Base-by-base conservation (phyloP, 1,140 invertebrate species). In the Brachionus rubens region DNA sequence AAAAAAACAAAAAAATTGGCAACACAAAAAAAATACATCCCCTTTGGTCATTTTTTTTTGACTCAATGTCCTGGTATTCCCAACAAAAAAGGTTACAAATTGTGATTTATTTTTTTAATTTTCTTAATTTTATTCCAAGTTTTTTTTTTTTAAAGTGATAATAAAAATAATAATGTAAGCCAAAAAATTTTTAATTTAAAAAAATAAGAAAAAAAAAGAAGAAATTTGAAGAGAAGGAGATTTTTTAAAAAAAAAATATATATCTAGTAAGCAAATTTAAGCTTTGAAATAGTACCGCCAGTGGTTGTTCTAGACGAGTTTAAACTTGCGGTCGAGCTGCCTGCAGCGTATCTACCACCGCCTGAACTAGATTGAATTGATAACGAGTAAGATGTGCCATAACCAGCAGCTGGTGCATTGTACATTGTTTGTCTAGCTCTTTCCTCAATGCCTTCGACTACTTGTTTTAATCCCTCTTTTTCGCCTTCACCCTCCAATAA, bases 371-470 rank as follows among this genome's bases (percentile, higher is more conserved):
- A 56, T 28, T 72, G 68, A 40, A 72, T 54, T 26, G 68, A 72
- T 1, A 72, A 28, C n/a, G 72, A 56, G 50, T 76, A 76, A 6
- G 52, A 46, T 0, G 40, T 62, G 36, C 75, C 75, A 21, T 46
- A 24, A 4, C 48, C 48, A n/a, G 12, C 70, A n/a, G 54, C 54
- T 19, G 52, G 54, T 40, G 52, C 75, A 36, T 26, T 59, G 30
- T 56, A 36, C 72, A 75, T 75, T 3, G 50, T 59, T 24, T 59
- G 54, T 4, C 76, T n/a, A 5, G 76, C 76, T 19, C 50, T 24
- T 40, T 77, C 76, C 43, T 67, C 76, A 21, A 77, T 48, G 16
- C 50, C 48, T 28, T 77, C 76, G 30, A 77, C 76, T 1, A 77
- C 47, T 65, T 77, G 76, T 33, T 54, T 48, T 5, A 76, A 36